A percentile compares a stretch with the other conserved stretches of the same genome.
Evolutionary conservation across 2,888 invertebrate species (phyloP).

Genomic region (Zaprionus lineosus): DNA sequence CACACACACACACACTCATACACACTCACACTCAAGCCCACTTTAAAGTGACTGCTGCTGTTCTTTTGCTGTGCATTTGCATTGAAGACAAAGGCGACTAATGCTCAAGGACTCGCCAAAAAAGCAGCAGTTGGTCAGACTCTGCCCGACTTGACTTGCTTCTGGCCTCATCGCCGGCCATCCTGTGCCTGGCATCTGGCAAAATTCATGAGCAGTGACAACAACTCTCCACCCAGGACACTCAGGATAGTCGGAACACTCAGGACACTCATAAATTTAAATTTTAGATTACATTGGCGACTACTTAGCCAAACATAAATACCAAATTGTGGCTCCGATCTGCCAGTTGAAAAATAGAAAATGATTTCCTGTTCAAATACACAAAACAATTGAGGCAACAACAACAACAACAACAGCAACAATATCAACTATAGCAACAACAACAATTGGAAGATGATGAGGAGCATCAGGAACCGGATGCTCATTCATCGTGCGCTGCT

Average conservation of each 20-base stretch:
- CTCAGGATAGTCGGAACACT: too few species aligned
- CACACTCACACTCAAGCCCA: constrained; percentile 10
- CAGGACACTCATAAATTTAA: constrained; percentile 52
- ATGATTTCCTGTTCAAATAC: constrained; percentile 65
- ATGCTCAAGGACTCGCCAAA: constrained; percentile 31
- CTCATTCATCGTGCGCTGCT: constrained; percentile 51
- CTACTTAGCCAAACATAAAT: constrained; percentile 29
- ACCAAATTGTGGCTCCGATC: constrained; percentile 30
- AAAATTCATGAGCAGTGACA: constrained; percentile 29
- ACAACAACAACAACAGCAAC: constrained; percentile 10
- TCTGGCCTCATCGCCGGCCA: too few species aligned
- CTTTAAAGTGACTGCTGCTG: constrained; percentile 9
- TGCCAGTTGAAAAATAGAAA: constrained; percentile 41
- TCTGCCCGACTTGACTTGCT: too few species aligned
- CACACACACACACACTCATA: constrained; percentile 14
- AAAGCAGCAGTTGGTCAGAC: constrained; percentile 17
- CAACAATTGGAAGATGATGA: too few species aligned
- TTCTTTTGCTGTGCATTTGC: constrained; percentile 33
- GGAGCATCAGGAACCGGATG: constrained; percentile 55
- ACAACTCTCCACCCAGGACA: too few species aligned
- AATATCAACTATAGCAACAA: constrained; percentile 22
- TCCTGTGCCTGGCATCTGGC: constrained; percentile 23
- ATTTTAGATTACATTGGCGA: constrained; percentile 13
- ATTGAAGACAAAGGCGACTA: constrained; percentile 44
- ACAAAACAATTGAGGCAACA: constrained; percentile 12